These are phyloP conservation scores for Trinectes maculatus DNA, from an alignment of 2,113 vertebrate species.

Conservation along the genomic window DNA sequence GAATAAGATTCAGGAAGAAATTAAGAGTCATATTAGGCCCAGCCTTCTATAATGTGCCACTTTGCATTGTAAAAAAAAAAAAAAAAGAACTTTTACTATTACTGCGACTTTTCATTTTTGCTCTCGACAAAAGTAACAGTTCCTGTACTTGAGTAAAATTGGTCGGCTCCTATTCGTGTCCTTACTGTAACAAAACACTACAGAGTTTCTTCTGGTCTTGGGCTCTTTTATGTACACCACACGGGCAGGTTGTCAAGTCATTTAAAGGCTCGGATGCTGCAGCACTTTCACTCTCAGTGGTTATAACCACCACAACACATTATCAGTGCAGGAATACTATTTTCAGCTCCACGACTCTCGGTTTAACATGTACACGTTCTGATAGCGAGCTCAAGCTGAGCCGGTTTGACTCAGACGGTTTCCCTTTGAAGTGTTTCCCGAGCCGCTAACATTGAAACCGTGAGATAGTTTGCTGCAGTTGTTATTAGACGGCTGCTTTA, in stretches of 20 bases:
- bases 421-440: slow-evolving; percentile 58
- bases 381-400: slow-evolving; percentile 40
- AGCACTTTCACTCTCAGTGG: slow-evolving; percentile 72
- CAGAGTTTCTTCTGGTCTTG: slow-evolving; percentile 58
- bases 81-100: slow-evolving; percentile 20
- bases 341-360: slow-evolving; percentile 47
- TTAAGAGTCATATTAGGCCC: slow-evolving; percentile 16
- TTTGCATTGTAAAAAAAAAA: slow-evolving; percentile 11
- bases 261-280: slow-evolving; percentile 59
- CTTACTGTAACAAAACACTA: slow-evolving; percentile 60
- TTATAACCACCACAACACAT: slow-evolving; percentile 57
- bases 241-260: slow-evolving; percentile 59
- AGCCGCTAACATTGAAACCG: slow-evolving; percentile 40
- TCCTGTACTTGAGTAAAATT: slow-evolving; percentile 32
- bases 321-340: slow-evolving; percentile 58
- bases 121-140: slow-evolving; percentile 2
- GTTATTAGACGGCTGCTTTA: slow-evolving; percentile 44
- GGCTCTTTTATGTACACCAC: slow-evolving; percentile 61
- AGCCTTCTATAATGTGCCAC: neutral
- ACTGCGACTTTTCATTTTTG: slow-evolving; percentile 30
- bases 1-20: slow-evolving; percentile 15
- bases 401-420: slow-evolving; percentile 59
- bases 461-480: slow-evolving; percentile 58
- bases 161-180: slow-evolving; percentile 25
- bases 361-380: slow-evolving; percentile 43